Percentiles rank a stretch among this genome's conserved stretches.
phyloP scores from a whole-genome alignment of 1,140 invertebrate genomes.

The Trichoplusia ni region DNA sequence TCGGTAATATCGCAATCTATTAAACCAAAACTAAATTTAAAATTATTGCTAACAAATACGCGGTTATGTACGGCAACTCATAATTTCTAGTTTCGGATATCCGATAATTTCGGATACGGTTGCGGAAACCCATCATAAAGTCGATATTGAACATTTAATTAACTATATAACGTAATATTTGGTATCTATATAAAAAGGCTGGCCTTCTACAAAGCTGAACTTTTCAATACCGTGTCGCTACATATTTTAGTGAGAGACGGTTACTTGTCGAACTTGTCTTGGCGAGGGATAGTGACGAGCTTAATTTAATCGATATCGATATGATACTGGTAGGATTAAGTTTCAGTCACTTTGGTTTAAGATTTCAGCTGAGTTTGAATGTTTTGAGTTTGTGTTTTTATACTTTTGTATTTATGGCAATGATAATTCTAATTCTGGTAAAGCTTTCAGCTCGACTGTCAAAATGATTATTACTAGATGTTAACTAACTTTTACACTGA shows the following conservation, averaged over 20 bases:
- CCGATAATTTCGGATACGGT: too few relatives aligned
- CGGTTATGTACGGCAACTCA: too few relatives aligned
- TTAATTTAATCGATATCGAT: constrained; percentile 14
- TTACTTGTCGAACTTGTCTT: constrained; percentile 72
- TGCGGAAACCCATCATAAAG: neutral
- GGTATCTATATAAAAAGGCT: neutral
- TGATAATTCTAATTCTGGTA: too few relatives aligned
- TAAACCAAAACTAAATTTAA: too few relatives aligned
- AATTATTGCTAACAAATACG: too few relatives aligned
- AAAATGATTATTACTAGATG: too few relatives aligned
- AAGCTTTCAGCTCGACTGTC: too few relatives aligned
- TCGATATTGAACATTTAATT: neutral
- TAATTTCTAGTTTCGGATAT: too few relatives aligned
- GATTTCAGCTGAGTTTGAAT: neutral
- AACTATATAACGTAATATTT: constrained; percentile 5
- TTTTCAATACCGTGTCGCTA: constrained; percentile 76
- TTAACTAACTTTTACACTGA: too few relatives aligned
- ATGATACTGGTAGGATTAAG: too few relatives aligned
- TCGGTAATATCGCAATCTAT: too few relatives aligned
- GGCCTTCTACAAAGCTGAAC: constrained; percentile 47
- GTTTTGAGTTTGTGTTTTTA: neutral
- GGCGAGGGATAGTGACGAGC: constrained; percentile 42
- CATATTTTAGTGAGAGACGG: constrained; percentile 72
- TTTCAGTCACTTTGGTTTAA: neutral
- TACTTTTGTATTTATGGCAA: too few relatives aligned